Conservation (phyloP, 2,888 invertebrate species). For the Oxytorus armatus region DNA sequence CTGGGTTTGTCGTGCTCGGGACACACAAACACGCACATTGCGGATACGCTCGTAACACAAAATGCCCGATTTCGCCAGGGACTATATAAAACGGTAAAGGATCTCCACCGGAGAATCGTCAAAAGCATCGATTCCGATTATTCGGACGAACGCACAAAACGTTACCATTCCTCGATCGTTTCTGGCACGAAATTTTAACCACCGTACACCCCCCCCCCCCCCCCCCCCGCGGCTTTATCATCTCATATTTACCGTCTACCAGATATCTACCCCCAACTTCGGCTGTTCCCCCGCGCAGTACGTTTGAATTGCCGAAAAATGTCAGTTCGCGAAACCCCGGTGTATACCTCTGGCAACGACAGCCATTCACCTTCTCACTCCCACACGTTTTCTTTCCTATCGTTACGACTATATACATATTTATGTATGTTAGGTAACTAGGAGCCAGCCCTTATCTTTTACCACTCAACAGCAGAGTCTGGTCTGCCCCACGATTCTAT, state of each 20-base stretch:
- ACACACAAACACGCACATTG: background rate
- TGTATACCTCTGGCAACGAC: conserved; percentile 63
- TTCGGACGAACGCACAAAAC: conserved; percentile 34
- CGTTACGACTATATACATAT: background rate
- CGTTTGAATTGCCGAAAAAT: conserved; percentile 51
- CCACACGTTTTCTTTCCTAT: conserved; percentile 15
- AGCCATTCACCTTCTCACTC: conserved; percentile 12
- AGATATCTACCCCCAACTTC: conserved; percentile 14
- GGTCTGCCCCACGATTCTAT: conserved; percentile 11
- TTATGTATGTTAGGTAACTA: conserved; percentile 19
- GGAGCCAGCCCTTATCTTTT: conserved; percentile 38
- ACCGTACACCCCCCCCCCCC: too few relatives aligned
- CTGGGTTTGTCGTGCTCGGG: background rate
- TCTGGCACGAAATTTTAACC: conserved; percentile 66
- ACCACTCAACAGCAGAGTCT: conserved; percentile 48
- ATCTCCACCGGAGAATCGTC: conserved; percentile 61
- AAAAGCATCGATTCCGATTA: conserved; percentile 68
- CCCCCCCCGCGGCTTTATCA: conserved; percentile 7
- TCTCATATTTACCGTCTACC: conserved; percentile 43
- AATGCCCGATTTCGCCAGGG: conserved; percentile 8
- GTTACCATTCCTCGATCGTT: conserved; percentile 52
- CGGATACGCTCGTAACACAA: background rate
- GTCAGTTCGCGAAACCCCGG: conserved; percentile 59
- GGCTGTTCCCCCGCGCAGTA: background rate
- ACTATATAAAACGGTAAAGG: conserved; percentile 3